Evolutionary conservation across 2,888 invertebrate species (phyloP).

Genomic region (Brachypterus glaber): DNA sequence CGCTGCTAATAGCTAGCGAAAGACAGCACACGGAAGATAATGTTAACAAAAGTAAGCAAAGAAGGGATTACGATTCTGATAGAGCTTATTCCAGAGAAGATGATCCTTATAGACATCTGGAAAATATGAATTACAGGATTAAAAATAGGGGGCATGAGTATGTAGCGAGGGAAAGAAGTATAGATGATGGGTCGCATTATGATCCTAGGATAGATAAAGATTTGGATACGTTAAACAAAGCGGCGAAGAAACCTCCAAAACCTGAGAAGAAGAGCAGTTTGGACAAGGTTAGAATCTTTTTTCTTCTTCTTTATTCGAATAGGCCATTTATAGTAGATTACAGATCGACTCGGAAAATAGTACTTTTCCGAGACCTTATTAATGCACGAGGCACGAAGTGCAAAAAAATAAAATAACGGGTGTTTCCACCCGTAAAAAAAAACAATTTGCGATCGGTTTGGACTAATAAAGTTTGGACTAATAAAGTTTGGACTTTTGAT

Average conservation of each 20-base stretch:
- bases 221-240: constrained; percentile 38
- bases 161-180: constrained; percentile 48
- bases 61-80: constrained; percentile 30
- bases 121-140: constrained; percentile 43
- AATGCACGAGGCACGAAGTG: no score
- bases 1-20: constrained; percentile 63
- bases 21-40: constrained; percentile 63
- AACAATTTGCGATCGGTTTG: no score
- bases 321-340: no score
- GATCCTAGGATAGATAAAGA: constrained; percentile 55
- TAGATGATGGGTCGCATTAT: constrained; percentile 58
- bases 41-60: constrained; percentile 31
- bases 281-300: constrained; percentile 60
- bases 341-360: no score
- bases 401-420: no score
- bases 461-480: no score
- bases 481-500: no score
- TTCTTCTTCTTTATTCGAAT: no score
- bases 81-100: constrained; percentile 26
- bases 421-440: no score
- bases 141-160: constrained; percentile 40
- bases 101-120: constrained; percentile 32
- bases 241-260: constrained; percentile 47
- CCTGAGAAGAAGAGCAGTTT: constrained; percentile 61
- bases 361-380: no score